A percentile compares a stretch with the other conserved stretches of the same genome.
Evolutionary conservation across 2,888 invertebrate genomes (phyloP).

Genomic region (Ophion obscuratus): DNA sequence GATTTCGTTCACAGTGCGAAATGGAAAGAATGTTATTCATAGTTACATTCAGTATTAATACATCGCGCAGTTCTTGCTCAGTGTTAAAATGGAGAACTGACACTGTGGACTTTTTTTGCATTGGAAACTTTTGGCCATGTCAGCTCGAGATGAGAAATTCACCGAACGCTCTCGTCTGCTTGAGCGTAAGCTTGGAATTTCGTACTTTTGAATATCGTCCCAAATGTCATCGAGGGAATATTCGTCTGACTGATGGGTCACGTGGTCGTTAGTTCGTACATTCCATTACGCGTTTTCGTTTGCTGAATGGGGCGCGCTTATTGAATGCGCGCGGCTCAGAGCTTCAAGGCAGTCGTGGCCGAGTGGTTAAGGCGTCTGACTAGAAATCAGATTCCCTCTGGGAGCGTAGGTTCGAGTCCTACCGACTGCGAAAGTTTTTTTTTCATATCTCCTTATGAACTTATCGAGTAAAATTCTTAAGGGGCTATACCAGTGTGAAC

Average conservation of each 20-base stretch:
- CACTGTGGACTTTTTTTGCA: background rate
- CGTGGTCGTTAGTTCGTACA: background rate
- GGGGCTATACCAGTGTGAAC: too few relatives aligned
- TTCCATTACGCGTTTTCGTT: background rate
- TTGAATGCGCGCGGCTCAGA: background rate
- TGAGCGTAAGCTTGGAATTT: constrained; percentile 30
- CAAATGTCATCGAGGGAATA: background rate
- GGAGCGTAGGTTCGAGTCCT: constrained; percentile 96
- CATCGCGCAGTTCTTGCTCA: constrained; percentile 9
- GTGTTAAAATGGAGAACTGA: constrained; percentile 15
- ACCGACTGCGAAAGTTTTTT: constrained; percentile 89
- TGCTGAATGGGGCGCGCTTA: background rate
- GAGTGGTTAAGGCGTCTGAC: constrained; percentile 96
- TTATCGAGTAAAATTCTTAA: background rate
- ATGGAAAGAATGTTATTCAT: constrained; percentile 6
- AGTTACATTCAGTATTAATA: constrained; percentile 5
- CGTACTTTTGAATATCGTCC: background rate
- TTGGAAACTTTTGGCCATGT: constrained; percentile 10
- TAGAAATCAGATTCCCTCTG: constrained; percentile 96
- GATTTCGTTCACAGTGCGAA: constrained; percentile 24
- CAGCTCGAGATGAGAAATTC: constrained; percentile 18
- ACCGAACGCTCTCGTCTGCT: constrained; percentile 41
- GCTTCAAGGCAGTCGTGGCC: constrained; percentile 90
- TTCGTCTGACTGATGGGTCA: background rate
- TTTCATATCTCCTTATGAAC: background rate